These are phyloP conservation scores for Delichon dasypus DNA, from an alignment of 2,797 vertebrate genomes.

Conservation along the genomic window DNA sequence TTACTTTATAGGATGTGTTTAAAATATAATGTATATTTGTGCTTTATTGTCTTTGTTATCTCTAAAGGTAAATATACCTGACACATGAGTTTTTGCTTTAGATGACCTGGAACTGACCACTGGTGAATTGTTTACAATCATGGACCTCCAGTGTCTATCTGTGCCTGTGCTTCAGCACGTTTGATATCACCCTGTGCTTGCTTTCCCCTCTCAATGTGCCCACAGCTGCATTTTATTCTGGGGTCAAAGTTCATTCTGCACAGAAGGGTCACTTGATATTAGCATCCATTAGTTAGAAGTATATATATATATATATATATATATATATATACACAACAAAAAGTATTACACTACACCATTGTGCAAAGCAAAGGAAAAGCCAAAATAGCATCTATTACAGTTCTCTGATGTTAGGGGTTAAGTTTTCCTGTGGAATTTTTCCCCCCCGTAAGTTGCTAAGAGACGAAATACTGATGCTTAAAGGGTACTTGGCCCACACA, in stretches of 20 bases:
- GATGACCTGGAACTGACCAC: background rate
- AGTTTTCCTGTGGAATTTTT: no score
- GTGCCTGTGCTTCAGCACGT: background rate
- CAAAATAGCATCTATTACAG: background rate
- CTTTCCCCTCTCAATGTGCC: background rate
- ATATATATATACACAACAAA: background rate
- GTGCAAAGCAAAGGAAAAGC: background rate
- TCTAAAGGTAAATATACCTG: background rate
- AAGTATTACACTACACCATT: background rate
- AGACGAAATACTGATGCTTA: no score
- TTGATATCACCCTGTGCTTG: background rate
- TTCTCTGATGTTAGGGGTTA: background rate
- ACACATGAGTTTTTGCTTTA: background rate
- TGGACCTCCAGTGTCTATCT: background rate
- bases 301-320: background rate
- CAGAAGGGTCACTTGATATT: background rate
- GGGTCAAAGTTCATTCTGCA: background rate
- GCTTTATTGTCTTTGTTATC: background rate
- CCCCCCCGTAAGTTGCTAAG: no score
- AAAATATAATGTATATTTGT: background rate
- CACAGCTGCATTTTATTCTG: background rate
- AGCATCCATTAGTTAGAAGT: background rate
- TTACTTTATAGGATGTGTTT: background rate
- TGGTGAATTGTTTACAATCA: background rate
- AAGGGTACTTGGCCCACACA: no score